These are phyloP conservation scores for Chaetops frenatus DNA, from an alignment of 2,113 vertebrate genomes.

Conservation along the genomic window DNA sequence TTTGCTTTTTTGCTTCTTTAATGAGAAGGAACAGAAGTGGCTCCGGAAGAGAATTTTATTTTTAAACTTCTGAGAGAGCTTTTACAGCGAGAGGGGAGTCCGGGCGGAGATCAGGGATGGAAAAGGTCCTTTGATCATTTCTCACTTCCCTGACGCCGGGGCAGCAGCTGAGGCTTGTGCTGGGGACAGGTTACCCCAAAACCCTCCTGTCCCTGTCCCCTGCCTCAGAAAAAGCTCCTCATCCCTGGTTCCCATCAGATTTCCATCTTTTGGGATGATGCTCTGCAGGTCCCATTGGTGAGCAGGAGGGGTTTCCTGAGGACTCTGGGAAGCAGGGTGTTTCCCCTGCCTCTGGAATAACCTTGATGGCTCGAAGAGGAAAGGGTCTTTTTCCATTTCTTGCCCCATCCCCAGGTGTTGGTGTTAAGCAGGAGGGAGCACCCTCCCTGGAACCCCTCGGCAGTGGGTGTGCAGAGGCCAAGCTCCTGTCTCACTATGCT, in stretches of 20 bases:
- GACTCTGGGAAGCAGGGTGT: accelerated
- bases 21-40: not conserved
- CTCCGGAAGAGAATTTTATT: not conserved
- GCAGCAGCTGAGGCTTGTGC: accelerated
- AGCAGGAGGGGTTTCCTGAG: not conserved
- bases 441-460: accelerated
- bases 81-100: not conserved
- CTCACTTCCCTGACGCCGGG: accelerated
- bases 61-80: conserved; percentile 31
- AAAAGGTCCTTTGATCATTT: not conserved
- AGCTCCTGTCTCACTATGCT: not conserved
- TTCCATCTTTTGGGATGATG: accelerated
- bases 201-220: not conserved
- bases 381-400: not conserved
- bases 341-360: not conserved
- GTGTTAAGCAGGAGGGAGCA: not conserved
- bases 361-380: not conserved
- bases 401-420: not conserved
- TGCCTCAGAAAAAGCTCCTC: not conserved
- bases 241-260: not conserved
- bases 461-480: not conserved
- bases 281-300: not conserved
- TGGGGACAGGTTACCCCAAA: not conserved
- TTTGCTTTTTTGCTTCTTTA: not conserved
- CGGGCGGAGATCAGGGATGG: not conserved